Percentiles rank a stretch among this genome's conserved stretches.
Conservation (phyloP, 2,797 vertebrate genomes). For the Phalanger gymnotis region DNA sequence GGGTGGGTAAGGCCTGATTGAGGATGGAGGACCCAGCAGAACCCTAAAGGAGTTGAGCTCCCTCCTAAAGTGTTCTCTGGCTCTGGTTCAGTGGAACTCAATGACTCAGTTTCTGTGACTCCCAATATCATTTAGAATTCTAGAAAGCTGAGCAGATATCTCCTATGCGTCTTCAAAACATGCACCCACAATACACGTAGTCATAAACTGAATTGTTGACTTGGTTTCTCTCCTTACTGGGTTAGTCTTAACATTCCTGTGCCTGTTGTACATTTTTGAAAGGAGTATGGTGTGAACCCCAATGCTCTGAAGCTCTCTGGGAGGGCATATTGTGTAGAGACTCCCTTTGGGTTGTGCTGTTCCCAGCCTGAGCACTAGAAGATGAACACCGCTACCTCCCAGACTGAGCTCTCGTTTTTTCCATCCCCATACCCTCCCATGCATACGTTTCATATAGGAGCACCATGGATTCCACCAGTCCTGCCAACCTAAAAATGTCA, state of each 20-base stretch:
- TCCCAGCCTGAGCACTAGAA: not conserved
- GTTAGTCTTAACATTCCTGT: not conserved
- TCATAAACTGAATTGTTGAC: not conserved
- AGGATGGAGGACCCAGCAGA: not conserved
- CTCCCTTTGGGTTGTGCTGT: not conserved
- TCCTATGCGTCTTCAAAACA: not conserved
- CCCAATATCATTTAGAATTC: not conserved
- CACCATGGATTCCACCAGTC: not conserved
- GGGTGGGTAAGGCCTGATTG: not conserved
- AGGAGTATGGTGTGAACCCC: not conserved
- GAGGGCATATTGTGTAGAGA: not conserved
- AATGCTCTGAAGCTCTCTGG: not conserved
- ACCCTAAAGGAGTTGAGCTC: not conserved
- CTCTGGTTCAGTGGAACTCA: constrained; percentile 35
- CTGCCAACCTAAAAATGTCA: not conserved
- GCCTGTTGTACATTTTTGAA: not conserved
- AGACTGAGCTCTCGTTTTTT: not conserved
- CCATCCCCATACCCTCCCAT: not conserved
- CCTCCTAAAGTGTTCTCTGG: not conserved
- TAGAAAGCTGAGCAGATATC: constrained; percentile 3
- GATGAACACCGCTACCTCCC: not conserved
- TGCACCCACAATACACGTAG: not conserved
- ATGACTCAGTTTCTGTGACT: constrained; percentile 17
- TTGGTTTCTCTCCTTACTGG: not conserved
- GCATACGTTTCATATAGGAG: not conserved